Conservation (phyloP, 2,113 vertebrate species). For the Crocuta crocuta region DNA sequence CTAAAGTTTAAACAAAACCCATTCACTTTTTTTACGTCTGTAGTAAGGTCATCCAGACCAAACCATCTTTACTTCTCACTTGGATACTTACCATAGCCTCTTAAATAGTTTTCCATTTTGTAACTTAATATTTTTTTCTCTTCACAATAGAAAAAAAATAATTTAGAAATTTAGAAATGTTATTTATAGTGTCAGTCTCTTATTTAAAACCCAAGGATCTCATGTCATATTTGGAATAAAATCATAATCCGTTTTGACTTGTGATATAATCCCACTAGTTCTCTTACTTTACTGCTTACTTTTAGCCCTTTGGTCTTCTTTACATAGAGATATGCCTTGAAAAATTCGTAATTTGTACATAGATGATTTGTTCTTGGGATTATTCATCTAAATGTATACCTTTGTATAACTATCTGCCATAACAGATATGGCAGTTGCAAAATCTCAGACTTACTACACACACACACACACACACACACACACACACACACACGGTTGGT, state of each 20-base stretch:
- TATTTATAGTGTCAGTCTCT: background rate
- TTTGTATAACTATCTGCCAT: background rate
- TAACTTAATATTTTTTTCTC: background rate
- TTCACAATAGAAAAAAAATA: background rate
- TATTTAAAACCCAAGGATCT: background rate
- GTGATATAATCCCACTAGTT: background rate
- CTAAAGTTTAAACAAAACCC: background rate
- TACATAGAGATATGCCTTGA: background rate
- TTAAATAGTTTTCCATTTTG: background rate
- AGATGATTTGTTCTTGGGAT: background rate
- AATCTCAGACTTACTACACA: background rate
- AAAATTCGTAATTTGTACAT: background rate
- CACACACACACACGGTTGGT: background rate
- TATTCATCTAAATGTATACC: background rate
- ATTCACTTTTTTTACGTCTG: background rate
- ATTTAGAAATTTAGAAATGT: background rate
- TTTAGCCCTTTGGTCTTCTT: background rate
- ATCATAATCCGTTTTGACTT: background rate
- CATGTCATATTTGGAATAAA: background rate
- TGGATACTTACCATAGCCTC: background rate
- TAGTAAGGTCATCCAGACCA: background rate
- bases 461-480: too few relatives aligned
- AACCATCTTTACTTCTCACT: background rate
- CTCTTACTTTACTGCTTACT: background rate
- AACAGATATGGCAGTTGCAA: background rate